phyloP scores from a whole-genome alignment of 2,797 vertebrate species.

The Crenuchus spilurus region DNA sequence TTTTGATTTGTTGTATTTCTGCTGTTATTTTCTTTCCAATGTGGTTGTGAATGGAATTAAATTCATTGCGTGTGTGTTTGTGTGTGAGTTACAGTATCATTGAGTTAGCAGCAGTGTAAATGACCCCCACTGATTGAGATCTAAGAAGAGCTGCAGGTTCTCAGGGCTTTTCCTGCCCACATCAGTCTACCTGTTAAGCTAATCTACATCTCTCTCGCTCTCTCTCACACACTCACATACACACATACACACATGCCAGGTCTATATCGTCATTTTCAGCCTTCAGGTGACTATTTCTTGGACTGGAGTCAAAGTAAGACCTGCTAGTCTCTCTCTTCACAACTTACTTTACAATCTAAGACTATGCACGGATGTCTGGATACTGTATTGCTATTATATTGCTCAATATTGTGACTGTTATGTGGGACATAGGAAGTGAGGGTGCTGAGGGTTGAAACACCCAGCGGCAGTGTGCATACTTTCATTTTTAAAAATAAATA shows the following conservation, averaged over 20 bases:
- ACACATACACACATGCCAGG: slow-evolving; percentile 13
- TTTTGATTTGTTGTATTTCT: no score
- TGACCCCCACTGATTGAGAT: slow-evolving; percentile 23
- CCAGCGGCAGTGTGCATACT: no score
- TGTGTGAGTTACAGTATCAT: no score
- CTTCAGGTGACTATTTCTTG: not conserved
- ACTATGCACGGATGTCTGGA: no score
- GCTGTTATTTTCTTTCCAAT: no score
- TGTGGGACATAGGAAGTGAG: no score
- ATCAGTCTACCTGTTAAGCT: slow-evolving; percentile 1
- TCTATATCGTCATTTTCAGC: not conserved
- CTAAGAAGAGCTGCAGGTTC: slow-evolving; percentile 25
- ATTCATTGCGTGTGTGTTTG: not conserved
- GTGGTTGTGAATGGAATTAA: not conserved
- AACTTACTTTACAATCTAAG: no score
- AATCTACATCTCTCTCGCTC: slow-evolving; percentile 3
- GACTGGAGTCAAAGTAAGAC: not conserved
- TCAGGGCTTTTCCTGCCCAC: slow-evolving; percentile 18
- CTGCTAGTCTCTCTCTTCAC: not conserved
- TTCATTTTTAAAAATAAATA: no score
- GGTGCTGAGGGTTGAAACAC: no score
- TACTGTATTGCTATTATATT: no score
- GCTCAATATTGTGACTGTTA: no score
- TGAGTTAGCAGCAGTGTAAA: not conserved
- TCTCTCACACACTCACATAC: not conserved